Percentiles rank a stretch among this genome's conserved stretches.
Evolutionary conservation across 2,888 invertebrate species (phyloP).

Genomic region (Limnephilus marmoratus): DNA sequence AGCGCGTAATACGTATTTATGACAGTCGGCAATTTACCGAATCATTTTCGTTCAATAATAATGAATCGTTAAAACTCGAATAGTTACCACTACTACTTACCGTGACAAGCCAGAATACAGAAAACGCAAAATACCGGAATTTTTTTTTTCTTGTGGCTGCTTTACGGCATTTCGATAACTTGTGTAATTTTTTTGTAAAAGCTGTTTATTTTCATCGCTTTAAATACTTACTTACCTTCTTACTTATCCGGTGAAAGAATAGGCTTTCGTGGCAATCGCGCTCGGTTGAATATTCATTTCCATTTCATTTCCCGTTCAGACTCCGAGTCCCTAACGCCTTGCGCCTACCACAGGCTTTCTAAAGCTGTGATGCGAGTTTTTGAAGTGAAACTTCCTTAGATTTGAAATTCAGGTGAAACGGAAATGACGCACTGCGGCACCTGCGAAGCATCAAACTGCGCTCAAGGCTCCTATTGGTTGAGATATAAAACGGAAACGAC

Average conservation of each 20-base stretch:
- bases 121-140: neutral
- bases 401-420: no score
- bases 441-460: no score
- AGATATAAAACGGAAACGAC: no score
- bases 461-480: no score
- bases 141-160: neutral
- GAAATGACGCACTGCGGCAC: no score
- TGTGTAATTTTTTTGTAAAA: neutral
- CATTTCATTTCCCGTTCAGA: constrained; percentile 18
- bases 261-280: constrained; percentile 26
- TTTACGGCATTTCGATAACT: neutral
- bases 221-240: neutral
- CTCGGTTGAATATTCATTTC: constrained; percentile 40
- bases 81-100: no score
- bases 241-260: neutral
- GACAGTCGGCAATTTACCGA: no score
- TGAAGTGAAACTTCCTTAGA: no score
- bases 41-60: no score
- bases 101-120: neutral
- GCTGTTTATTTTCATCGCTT: neutral
- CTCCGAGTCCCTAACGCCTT: constrained; percentile 3
- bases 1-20: no score
- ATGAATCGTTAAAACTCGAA: neutral
- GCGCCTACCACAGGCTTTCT: neutral
- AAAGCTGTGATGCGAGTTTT: neutral